phyloP scores from a whole-genome alignment of 1,140 invertebrate species.

The Harlomillsia oculata region DNA sequence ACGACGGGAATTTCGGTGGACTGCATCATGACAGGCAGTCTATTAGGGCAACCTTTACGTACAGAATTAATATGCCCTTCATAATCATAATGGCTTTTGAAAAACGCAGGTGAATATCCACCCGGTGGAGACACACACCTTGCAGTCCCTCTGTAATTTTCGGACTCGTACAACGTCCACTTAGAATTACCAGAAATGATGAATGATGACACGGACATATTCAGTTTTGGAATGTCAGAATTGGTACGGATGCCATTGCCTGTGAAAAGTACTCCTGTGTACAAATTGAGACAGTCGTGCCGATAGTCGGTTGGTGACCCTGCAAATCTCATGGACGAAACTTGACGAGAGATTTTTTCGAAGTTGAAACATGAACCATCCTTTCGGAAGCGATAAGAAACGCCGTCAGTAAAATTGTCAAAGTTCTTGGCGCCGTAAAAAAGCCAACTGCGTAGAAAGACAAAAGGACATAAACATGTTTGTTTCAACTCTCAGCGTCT shows the following conservation, averaged over 20 bases:
- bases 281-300: not conserved
- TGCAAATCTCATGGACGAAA: not conserved
- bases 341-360: not conserved
- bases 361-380: not conserved
- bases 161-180: not conserved
- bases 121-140: not conserved
- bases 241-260: not conserved
- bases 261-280: not conserved
- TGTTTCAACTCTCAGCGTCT: not conserved
- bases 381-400: not conserved
- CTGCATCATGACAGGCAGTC: no score
- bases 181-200: conserved; percentile 5
- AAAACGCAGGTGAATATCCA: not conserved
- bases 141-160: not conserved
- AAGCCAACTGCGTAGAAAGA: not conserved
- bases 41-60: no score
- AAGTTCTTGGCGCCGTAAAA: not conserved
- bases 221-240: not conserved
- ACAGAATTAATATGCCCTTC: not conserved
- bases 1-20: no score
- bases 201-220: not conserved
- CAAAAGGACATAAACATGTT: not conserved
- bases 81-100: not conserved
- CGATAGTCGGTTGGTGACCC: not conserved
- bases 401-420: not conserved